Evolutionary conservation across 2,888 invertebrate genomes (phyloP).

Genomic region (Tuta absoluta): DNA sequence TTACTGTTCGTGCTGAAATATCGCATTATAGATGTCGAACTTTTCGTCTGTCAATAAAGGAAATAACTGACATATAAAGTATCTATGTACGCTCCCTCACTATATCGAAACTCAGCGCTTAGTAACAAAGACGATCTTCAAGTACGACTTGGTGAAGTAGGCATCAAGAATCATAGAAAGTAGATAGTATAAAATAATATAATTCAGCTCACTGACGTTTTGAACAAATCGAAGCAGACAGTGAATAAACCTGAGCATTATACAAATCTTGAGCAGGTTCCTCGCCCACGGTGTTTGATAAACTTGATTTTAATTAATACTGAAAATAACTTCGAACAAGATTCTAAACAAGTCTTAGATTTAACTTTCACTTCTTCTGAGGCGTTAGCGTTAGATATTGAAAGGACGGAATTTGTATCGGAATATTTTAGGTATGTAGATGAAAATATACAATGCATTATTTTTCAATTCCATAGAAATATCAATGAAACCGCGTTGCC

Average conservation of each 20-base stretch:
- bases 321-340: background rate
- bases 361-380: background rate
- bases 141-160: no score
- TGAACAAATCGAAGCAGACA: background rate
- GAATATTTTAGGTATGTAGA: no score
- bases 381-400: background rate
- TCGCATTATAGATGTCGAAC: no score
- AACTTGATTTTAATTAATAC: conserved; percentile 5
- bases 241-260: background rate
- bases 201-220: background rate
- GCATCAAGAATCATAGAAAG: no score
- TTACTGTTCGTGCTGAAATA: no score
- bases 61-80: no score
- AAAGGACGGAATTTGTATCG: background rate
- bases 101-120: no score
- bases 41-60: no score
- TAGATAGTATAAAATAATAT: no score
- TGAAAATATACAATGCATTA: no score
- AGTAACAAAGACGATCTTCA: no score
- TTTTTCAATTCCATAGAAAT: background rate
- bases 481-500: background rate
- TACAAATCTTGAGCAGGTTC: background rate
- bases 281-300: background rate
- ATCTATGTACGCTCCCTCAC: no score
- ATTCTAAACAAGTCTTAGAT: background rate